Conservation (phyloP, 35 echinoderm and acorn worm species). For the Hemicentrotus pulcherrimus region DNA sequence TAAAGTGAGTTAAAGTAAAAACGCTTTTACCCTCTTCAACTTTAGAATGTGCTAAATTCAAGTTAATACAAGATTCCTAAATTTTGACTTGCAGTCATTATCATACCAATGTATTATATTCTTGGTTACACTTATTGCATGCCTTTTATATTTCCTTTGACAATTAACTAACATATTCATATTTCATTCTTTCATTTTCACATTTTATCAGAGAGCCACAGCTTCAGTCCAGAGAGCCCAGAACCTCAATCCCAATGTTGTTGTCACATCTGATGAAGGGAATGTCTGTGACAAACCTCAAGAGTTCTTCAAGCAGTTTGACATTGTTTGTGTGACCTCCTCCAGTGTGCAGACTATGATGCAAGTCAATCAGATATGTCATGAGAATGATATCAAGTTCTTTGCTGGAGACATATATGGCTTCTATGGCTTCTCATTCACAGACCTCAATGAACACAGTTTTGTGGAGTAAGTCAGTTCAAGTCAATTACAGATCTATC, state of each 20-base stretch:
- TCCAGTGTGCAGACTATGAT: constrained; percentile 75
- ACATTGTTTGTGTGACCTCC: constrained; percentile 89
- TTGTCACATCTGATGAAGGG: constrained; percentile 64
- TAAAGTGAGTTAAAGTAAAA: too few relatives aligned
- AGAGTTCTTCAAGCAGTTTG: constrained; percentile 93
- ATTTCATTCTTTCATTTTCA: not conserved
- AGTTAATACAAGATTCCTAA: too few relatives aligned
- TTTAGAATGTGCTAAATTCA: too few relatives aligned
- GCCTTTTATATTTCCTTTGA: not conserved
- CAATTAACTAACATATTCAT: too few relatives aligned
- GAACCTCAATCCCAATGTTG: constrained; percentile 95
- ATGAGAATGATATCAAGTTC: constrained; percentile 83
- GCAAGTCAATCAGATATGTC: constrained; percentile 86
- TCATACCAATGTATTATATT: too few relatives aligned
- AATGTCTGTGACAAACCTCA: constrained; percentile 71
- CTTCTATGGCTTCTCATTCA: constrained; percentile 88
- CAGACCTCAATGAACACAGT: constrained; percentile 89
- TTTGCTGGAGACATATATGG: constrained; percentile 92
- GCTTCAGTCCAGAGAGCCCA: constrained; percentile 82
- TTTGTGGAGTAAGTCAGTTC: constrained; percentile 92
- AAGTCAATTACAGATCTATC: too few relatives aligned
- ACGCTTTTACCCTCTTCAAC: too few relatives aligned
- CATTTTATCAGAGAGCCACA: constrained; percentile 71
- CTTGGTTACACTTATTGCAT: not conserved
- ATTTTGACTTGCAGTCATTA: too few relatives aligned